phyloP scores from a whole-genome alignment of 2,797 vertebrate genomes.

The Pipistrellus kuhlii region DNA sequence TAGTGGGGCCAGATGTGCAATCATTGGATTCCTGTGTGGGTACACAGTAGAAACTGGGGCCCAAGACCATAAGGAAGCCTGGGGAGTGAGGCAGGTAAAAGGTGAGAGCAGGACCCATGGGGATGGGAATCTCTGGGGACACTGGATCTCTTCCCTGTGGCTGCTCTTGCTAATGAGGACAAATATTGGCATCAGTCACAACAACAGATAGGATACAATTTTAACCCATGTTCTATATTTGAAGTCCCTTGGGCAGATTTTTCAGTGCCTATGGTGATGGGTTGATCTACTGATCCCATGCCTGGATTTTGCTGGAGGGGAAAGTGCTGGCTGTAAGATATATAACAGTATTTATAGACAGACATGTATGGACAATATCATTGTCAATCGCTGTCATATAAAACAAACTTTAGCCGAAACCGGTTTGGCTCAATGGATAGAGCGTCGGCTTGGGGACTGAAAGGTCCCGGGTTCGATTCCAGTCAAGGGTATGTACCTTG shows the following conservation, averaged over 20 bases:
- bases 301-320: background rate
- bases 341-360: background rate
- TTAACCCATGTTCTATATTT: slow-evolving; percentile 42
- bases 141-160: background rate
- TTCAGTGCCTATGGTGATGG: slow-evolving; percentile 36
- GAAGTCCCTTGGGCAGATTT: slow-evolving; percentile 29
- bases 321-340: background rate
- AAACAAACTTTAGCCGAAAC: slow-evolving; percentile 12
- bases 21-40: background rate
- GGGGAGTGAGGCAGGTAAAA: background rate
- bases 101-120: background rate
- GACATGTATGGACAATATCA: background rate
- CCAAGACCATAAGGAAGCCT: background rate
- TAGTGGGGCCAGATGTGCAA: background rate
- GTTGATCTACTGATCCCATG: slow-evolving; percentile 8
- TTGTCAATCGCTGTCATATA: background rate
- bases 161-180: background rate
- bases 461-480: no score
- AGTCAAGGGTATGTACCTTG: no score
- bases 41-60: background rate
- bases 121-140: background rate
- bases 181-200: background rate
- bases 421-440: no score
- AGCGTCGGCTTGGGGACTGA: no score
- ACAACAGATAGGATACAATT: background rate